Evolutionary conservation across 2,797 vertebrate genomes (phyloP).

Genomic region (Xenops minutus): DNA sequence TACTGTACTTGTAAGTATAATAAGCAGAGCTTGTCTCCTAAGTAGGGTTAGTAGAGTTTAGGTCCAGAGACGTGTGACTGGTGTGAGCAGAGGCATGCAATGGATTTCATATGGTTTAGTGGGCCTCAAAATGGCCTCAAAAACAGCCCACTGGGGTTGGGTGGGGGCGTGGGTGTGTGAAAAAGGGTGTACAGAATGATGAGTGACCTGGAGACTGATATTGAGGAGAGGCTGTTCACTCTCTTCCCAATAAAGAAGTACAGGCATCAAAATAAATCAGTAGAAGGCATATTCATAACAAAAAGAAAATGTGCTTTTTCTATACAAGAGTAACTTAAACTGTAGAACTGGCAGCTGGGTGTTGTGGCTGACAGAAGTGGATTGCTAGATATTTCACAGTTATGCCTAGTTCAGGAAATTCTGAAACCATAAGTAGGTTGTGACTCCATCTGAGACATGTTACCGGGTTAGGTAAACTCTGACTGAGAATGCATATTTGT

Average conservation of each 20-base stretch:
- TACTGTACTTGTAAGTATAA: neutral
- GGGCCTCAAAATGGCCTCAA: neutral
- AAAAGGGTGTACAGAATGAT: neutral
- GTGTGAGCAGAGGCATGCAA: accelerated
- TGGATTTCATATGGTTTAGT: neutral
- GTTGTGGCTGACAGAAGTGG: neutral
- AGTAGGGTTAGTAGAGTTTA: neutral
- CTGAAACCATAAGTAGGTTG: neutral
- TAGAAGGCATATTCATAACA: neutral
- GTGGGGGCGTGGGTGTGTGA: neutral
- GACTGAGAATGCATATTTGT: neutral
- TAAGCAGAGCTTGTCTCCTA: neutral
- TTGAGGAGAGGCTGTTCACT: neutral
- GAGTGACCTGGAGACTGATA: neutral
- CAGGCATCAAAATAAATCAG: neutral
- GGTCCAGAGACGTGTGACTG: neutral
- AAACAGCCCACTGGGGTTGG: neutral
- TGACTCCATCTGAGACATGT: neutral
- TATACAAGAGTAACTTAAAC: neutral
- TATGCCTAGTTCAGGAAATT: neutral
- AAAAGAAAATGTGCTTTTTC: accelerated
- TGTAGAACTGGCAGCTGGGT: neutral
- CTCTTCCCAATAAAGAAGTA: neutral
- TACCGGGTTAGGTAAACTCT: neutral
- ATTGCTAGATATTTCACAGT: neutral